Conservation (phyloP, 2,888 invertebrate genomes). For the Stenchaetothrips biformis region DNA sequence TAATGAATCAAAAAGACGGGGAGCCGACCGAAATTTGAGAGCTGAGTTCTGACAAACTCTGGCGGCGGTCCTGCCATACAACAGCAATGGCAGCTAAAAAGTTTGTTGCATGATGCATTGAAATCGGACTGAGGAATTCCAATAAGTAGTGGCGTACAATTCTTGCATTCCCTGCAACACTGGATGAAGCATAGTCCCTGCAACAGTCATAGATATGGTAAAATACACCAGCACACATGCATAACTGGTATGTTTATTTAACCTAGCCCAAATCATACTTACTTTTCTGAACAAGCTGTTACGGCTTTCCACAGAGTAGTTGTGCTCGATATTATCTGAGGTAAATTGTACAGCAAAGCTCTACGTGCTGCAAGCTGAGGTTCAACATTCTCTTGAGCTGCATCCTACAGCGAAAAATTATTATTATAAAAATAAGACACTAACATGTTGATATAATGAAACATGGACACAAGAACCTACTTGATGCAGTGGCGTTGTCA, state of each 20-base stretch:
- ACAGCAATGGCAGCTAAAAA: slow-evolving; percentile 78
- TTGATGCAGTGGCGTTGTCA: slow-evolving; percentile 55
- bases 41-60: slow-evolving; percentile 45
- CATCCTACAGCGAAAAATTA: slow-evolving; percentile 41
- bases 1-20: neutral
- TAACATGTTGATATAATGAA: slow-evolving; percentile 4
- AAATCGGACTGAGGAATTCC: slow-evolving; percentile 78
- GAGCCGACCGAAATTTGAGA: slow-evolving; percentile 16
- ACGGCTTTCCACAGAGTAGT: slow-evolving; percentile 74
- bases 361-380: slow-evolving; percentile 59
- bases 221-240: slow-evolving; percentile 21
- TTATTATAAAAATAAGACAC: slow-evolving; percentile 9
- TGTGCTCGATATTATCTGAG: slow-evolving; percentile 73
- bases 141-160: slow-evolving; percentile 72
- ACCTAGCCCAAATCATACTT: slow-evolving; percentile 35
- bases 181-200: slow-evolving; percentile 50
- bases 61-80: slow-evolving; percentile 73
- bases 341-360: slow-evolving; percentile 71
- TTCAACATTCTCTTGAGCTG: slow-evolving; percentile 47
- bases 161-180: slow-evolving; percentile 57
- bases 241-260: neutral
- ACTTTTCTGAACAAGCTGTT: slow-evolving; percentile 51
- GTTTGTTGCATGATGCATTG: slow-evolving; percentile 73
- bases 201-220: slow-evolving; percentile 38
- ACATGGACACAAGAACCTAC: slow-evolving; percentile 38